Evolutionary conservation across 2,113 vertebrate species (phyloP), one percentile per base, ranked within the genome.

Genomic region (Alethe diademata): DNA sequence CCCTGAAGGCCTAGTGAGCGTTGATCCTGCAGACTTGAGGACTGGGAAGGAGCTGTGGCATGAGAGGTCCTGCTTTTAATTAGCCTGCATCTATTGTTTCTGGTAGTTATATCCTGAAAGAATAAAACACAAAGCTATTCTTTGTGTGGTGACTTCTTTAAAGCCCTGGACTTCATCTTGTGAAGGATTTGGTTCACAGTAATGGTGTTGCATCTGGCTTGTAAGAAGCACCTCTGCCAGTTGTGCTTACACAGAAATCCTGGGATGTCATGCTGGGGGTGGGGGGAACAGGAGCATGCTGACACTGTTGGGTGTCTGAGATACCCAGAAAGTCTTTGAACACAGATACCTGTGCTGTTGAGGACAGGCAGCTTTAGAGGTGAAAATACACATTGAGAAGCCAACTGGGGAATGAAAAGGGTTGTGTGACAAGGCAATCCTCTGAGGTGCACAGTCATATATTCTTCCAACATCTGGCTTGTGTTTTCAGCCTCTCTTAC

Each of bases 1-100:
- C 74, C 83, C 54, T 70, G 11, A 70, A 88, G 90, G 83, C 71
- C 78, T 79, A 11, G 31, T 4, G 9, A 79, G 26, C 53, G 26
- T 82, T 5, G 20, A 35, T 94, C 12, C 8, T 1, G 0, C 9
- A 22, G 35, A 16, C 89, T 85, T 0, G 0, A 48, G 86, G 73
- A 43, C 19, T 29, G 36, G 66, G 42, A 61, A 70, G 26, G 47
- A 90, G 43, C 69, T 88, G 43, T 40, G 57, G n/a, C 9, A 5
- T 14, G n/a, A 61, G n/a, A 40, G 8, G 12, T 58, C 35, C 90
- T 95, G 93, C 78, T 94, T 96, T 66, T 86, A 83, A 67, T 93
- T 96, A 90, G 40, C 29, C n/a, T 86, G 33, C 25, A n/a, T 76
- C 85, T 73, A 88, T 91, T 91, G 90, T 95, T 92, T 88, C 54